These are phyloP conservation scores for Exocentrus adspersus DNA, from an alignment of 2,888 invertebrate species.

Conservation along the genomic window DNA sequence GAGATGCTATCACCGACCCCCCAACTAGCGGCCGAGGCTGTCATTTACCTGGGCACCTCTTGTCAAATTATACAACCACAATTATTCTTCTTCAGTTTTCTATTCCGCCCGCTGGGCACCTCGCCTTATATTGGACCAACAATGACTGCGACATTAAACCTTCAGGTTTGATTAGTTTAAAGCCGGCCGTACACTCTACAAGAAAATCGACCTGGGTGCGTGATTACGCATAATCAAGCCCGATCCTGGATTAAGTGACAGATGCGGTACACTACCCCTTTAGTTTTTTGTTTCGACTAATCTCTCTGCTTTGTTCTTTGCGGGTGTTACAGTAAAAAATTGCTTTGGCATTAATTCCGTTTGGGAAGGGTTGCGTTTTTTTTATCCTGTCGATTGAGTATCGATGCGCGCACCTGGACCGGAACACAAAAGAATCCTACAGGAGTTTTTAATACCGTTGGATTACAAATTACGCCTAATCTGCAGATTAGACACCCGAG, in stretches of 20 bases:
- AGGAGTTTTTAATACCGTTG: neutral
- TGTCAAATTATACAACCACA: slow-evolving; percentile 60
- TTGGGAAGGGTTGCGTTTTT: slow-evolving; percentile 22
- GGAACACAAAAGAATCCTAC: no score
- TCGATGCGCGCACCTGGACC: no score
- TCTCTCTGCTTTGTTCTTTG: slow-evolving; percentile 46
- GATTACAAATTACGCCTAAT: slow-evolving; percentile 21
- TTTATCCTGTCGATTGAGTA: slow-evolving; percentile 20
- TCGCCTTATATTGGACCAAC: slow-evolving; percentile 39
- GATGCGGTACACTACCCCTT: slow-evolving; percentile 46
- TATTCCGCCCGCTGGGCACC: slow-evolving; percentile 38
- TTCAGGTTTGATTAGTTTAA: slow-evolving; percentile 2
- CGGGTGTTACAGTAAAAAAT: slow-evolving; percentile 43
- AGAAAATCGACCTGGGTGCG: no score
- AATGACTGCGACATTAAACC: slow-evolving; percentile 22
- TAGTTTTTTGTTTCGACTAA: slow-evolving; percentile 51
- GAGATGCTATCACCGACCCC: slow-evolving; percentile 60
- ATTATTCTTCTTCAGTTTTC: slow-evolving; percentile 50
- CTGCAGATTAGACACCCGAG: slow-evolving; percentile 11
- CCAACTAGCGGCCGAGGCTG: slow-evolving; percentile 60
- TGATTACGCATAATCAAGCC: slow-evolving; percentile 42
- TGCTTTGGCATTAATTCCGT: slow-evolving; percentile 39
- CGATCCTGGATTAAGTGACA: slow-evolving; percentile 49
- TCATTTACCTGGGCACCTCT: slow-evolving; percentile 61
- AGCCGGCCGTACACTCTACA: no score